Base-by-base conservation (phyloP, 2,888 invertebrate genomes). In the Andrena bicolor region DNA sequence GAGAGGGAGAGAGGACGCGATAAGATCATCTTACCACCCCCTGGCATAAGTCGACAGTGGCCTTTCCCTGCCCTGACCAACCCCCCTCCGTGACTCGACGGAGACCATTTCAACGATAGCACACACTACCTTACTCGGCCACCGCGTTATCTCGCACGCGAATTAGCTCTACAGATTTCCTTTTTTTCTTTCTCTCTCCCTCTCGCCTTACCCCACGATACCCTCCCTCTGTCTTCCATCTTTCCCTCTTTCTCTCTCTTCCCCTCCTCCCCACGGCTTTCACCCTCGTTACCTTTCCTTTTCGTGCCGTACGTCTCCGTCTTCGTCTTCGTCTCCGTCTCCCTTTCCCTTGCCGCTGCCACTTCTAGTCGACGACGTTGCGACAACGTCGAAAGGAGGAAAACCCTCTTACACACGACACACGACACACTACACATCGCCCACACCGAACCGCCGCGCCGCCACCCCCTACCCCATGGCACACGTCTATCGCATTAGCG, bases 161-260 rank as follows among this genome's bases (percentile, higher is more conserved):
- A 94, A 94, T 94, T 93, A 93, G 93, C 92, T 88, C 91, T 87
- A 92, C 91, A 90, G 92, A 92, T 93, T 92, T 93, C 90, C 86
- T 89, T 88, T 89, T 86, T 88, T 89, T 80, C 56, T 7, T 26
- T 51, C 80, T 73, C 77, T 51, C 72, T 74, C 65, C 35, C 65
- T 56, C 74, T 28, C 58, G 65, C 68, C 75, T 41, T 41, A 63
- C 56, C 41, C 48, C 2, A 49, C 48, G 48, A 6, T n/a, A 49
- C 49, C 30, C 49, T 26, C 48, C 48, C 76, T 58, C 20, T n/a
- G 48, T 61, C 23, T 35, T 63, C 64, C 20, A 66, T 60, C 53
- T 63, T 41, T 41, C 20, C 6, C 7, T 49, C 66, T 61, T 26
- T 66, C 70, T 41, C 72, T 35, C 74, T 32, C 72, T 30, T 23